Evolutionary conservation across 2,113 vertebrate species (phyloP), one percentile per base, ranked within the genome.

Genomic region (Coracopsis vasa): DNA sequence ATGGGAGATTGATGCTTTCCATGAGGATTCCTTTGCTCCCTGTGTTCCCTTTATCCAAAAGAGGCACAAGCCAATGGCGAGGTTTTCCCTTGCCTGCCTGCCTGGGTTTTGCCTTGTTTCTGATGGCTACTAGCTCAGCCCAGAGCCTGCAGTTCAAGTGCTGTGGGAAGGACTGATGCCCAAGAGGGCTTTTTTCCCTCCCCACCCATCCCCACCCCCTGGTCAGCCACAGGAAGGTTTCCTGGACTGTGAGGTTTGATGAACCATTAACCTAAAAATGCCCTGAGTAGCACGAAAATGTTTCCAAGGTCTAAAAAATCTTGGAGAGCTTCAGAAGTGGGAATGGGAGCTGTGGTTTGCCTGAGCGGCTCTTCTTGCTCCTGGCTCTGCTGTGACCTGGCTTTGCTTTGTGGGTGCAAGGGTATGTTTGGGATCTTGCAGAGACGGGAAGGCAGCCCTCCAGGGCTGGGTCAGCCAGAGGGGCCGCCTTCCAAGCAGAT

Each of bases 251-350:
- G 92, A 77, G 87, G 79, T 84, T 89, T 81, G 80, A 92, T 94
- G 95, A 96, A 93, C 90, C 88, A 35, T 86, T 93, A 95, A 92
- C 51, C 47, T 92, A 93, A 96, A 94, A 96, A 90, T 95, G 92
- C 80, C 62, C 37, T 78, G 86, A 88, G 83, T 81, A 88, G 88
- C 86, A 91, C 84, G 88, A 92, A 95, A 94, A 84, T 29, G 47
- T 62, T 95, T 96, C 88, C 90, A 95, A 92, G 77, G 48, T 48
- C 80, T 92, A 24, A 94, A 85, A 90, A 83, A 50, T 58, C 50
- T 77, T 71, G 54, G 64, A 66, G 13, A 1, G 10, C 80, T 90
- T 96, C 90, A 95, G 88, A 96, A 96, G 80, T 92, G 82, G 94
- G 65, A 90, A 74, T 51, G 77, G 90, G 80, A 86, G 10, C 60